Evolutionary conservation across 2,113 vertebrate genomes (phyloP).

Genomic region (Percopsis transmontana): DNA sequence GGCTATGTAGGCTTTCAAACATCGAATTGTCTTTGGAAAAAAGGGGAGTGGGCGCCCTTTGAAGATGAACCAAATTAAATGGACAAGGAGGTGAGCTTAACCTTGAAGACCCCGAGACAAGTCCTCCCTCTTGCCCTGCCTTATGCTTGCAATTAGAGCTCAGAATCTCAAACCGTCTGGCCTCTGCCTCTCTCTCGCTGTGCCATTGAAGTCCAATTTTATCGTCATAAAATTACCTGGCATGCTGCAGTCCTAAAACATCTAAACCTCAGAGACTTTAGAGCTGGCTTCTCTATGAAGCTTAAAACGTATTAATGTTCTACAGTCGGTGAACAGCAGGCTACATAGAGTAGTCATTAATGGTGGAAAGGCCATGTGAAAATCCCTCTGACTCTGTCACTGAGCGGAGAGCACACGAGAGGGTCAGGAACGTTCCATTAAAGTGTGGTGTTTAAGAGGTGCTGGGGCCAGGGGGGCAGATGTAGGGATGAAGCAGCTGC

Average conservation of each 20-base stretch:
- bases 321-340: conserved; percentile 4
- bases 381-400: conserved; percentile 39
- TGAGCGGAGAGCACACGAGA: conserved; percentile 50
- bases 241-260: conserved; percentile 47
- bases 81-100: conserved; percentile 58
- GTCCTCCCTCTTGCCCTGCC: conserved; percentile 27
- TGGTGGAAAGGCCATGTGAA: conserved; percentile 39
- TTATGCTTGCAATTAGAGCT: conserved; percentile 63
- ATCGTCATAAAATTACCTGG: conserved; percentile 71
- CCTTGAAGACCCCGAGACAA: conserved; percentile 52
- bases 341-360: conserved; percentile 33
- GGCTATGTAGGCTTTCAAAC: conserved; percentile 42
- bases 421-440: conserved; percentile 66
- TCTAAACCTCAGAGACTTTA: conserved; percentile 47
- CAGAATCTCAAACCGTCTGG: conserved; percentile 44
- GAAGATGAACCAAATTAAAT: conserved; percentile 64
- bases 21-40: conserved; percentile 56
- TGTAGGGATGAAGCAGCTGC: conserved; percentile 67
- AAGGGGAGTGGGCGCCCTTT: conserved; percentile 53
- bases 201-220: conserved; percentile 70
- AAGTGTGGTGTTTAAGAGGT: conserved; percentile 77
- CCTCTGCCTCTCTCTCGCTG: conserved; percentile 47
- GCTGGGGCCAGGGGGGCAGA: conserved; percentile 66
- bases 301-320: conserved; percentile 24
- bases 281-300: conserved; percentile 32